Percentiles rank a stretch among this genome's conserved stretches.
phyloP scores from a whole-genome alignment of 2,888 invertebrate species.

The Campopleginae sp. region DNA sequence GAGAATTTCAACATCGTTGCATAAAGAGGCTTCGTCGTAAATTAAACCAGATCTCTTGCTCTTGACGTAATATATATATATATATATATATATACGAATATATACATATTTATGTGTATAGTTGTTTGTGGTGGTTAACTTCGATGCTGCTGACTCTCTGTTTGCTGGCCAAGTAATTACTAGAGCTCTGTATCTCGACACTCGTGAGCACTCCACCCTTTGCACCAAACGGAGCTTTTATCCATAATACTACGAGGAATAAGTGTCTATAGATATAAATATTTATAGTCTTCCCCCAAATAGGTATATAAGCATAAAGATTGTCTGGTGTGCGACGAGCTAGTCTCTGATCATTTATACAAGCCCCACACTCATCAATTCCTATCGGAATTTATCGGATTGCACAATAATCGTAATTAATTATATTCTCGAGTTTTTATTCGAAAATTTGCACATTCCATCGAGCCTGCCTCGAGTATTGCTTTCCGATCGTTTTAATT shows the following conservation, averaged over 20 bases:
- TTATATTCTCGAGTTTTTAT: constrained; percentile 2
- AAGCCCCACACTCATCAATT: constrained; percentile 8
- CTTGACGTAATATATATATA: constrained; percentile 46
- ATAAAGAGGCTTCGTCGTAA: constrained; percentile 69
- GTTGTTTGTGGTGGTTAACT: background rate
- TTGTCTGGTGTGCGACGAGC: background rate
- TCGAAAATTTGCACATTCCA: background rate
- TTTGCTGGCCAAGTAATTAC: constrained; percentile 57
- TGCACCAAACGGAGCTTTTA: constrained; percentile 30
- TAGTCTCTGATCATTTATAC: constrained; percentile 10
- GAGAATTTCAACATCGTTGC: too few species aligned
- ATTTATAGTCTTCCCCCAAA: constrained; percentile 7
- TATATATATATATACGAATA: constrained; percentile 29
- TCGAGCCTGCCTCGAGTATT: background rate
- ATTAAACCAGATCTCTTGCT: constrained; percentile 68
- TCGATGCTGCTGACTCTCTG: constrained; percentile 47
- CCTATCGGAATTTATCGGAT: constrained; percentile 9
- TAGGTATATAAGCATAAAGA: background rate
- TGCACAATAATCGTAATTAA: constrained; percentile 19
- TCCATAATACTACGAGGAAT: background rate
- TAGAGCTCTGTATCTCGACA: constrained; percentile 34
- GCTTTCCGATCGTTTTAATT: background rate
- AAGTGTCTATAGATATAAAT: constrained; percentile 26
- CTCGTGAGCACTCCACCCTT: constrained; percentile 30
- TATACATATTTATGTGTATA: constrained; percentile 35